phyloP scores from a whole-genome alignment of 2,797 vertebrate genomes.

The Propithecus perrieri region DNA sequence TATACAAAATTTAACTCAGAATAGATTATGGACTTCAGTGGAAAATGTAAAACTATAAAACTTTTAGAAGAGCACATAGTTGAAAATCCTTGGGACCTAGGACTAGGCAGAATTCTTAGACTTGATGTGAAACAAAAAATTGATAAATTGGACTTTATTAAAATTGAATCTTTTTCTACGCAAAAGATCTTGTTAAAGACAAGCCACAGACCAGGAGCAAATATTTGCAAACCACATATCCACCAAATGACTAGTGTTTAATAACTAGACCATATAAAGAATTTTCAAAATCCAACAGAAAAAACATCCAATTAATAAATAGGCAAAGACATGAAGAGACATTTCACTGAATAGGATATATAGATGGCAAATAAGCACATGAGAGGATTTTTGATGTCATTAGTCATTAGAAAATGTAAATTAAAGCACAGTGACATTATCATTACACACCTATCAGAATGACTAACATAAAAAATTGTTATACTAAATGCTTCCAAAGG shows the following conservation, averaged over 20 bases:
- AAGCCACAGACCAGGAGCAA: neutral
- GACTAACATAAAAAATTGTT: neutral
- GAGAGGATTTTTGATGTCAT: neutral
- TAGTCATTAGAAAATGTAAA: neutral
- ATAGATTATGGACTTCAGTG: neutral
- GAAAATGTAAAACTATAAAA: neutral
- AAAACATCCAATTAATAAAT: neutral
- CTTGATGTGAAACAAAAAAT: neutral
- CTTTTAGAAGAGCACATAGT: neutral
- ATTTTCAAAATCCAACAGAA: neutral
- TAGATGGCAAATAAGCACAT: constrained; percentile 5
- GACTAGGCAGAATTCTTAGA: neutral
- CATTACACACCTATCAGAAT: neutral
- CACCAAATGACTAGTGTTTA: neutral
- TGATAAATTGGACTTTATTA: neutral
- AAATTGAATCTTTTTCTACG: neutral
- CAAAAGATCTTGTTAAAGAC: neutral
- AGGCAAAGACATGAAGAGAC: neutral
- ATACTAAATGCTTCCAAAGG: neutral
- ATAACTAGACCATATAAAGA: neutral
- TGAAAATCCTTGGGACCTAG: neutral
- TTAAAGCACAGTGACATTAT: neutral
- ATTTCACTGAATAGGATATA: neutral
- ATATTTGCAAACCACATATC: neutral
- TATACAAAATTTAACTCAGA: neutral